Evolutionary conservation across 2,113 vertebrate genomes (phyloP).

Genomic region (Saguinus midas): DNA sequence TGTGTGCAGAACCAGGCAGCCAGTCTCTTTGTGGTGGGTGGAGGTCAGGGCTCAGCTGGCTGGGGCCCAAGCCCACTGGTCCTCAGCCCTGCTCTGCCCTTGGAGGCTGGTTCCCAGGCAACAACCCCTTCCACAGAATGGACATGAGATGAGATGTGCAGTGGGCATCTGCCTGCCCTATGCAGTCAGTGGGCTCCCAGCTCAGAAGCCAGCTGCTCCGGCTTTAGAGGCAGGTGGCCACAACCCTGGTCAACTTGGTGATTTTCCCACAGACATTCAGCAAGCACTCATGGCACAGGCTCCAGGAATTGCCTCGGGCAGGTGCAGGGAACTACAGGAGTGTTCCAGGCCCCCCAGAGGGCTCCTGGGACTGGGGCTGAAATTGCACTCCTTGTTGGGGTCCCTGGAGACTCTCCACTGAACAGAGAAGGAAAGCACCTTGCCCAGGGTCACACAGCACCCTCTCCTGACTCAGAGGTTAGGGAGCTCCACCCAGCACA

Average conservation of each 20-base stretch:
- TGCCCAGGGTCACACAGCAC: neutral
- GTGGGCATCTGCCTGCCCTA: accelerated
- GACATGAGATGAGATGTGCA: neutral
- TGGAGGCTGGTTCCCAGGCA: accelerated
- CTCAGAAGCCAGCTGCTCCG: accelerated
- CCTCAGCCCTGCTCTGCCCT: neutral
- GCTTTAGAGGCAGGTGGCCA: accelerated
- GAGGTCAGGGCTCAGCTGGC: accelerated
- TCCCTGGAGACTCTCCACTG: neutral
- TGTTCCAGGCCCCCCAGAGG: neutral
- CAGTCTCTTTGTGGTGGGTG: neutral
- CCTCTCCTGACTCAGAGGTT: accelerated
- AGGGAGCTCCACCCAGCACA: accelerated
- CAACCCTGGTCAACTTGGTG: accelerated
- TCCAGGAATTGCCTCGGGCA: accelerated
- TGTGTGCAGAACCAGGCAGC: accelerated
- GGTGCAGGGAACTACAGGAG: accelerated
- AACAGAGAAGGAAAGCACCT: neutral
- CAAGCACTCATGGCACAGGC: accelerated
- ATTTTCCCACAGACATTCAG: neutral
- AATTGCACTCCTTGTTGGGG: accelerated
- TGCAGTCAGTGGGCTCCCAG: accelerated
- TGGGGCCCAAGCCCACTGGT: neutral
- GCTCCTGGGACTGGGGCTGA: too few relatives aligned
- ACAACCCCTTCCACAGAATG: too few relatives aligned